Percentiles rank a stretch among this genome's conserved stretches.
phyloP scores from a whole-genome alignment of 1,140 invertebrate species.

The Orchestia grillus region DNA sequence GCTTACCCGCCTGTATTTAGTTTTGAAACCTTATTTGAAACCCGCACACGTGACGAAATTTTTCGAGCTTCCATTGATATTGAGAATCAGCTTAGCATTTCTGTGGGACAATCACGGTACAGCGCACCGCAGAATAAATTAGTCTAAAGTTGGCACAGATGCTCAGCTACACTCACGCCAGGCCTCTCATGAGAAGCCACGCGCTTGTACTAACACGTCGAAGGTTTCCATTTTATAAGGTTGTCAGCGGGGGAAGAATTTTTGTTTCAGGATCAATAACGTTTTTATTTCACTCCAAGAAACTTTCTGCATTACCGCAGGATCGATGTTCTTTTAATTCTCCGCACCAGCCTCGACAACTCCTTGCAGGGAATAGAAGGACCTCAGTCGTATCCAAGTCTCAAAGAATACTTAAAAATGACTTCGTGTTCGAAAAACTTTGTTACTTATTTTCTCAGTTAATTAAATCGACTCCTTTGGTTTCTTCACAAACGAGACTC shows the following conservation, averaged over 20 bases:
- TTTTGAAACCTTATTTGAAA: not conserved
- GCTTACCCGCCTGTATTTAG: not conserved
- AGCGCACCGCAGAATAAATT: not conserved
- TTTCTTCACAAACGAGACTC: not conserved
- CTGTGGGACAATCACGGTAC: not conserved
- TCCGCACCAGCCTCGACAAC: not conserved
- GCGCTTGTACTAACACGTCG: not conserved
- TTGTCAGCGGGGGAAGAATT: not conserved
- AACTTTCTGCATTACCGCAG: not conserved
- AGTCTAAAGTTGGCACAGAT: too few relatives aligned
- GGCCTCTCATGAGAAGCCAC: not conserved
- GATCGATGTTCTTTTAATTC: not conserved
- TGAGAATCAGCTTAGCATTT: not conserved
- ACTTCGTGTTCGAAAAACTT: not conserved
- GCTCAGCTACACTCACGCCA: too few relatives aligned
- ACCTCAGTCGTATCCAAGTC: not conserved
- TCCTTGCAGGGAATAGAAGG: not conserved
- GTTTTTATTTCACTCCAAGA: not conserved
- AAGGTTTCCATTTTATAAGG: not conserved
- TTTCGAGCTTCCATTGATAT: not conserved
- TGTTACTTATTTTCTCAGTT: not conserved
- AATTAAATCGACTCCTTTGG: not conserved
- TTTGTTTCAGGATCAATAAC: not conserved
- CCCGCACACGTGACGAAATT: not conserved
- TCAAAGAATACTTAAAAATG: not conserved